Percentiles rank a stretch among this genome's conserved stretches.
Evolutionary conservation across 2,888 invertebrate genomes (phyloP).

Genomic region (Thereva unica): DNA sequence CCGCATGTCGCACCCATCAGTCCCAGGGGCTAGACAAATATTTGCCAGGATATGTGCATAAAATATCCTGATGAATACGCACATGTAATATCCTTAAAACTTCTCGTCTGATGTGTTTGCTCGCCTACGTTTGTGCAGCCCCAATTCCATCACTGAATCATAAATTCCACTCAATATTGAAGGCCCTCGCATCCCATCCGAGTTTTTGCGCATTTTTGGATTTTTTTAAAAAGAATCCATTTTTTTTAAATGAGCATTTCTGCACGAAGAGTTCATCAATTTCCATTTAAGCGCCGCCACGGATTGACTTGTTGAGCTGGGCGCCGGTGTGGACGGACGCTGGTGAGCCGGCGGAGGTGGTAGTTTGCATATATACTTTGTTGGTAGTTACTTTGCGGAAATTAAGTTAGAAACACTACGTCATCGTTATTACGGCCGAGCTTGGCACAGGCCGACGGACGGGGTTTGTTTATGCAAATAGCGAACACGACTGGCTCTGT

Average conservation of each 20-base stretch:
- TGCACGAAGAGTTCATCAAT: constrained; percentile 24
- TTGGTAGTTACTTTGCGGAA: constrained; percentile 28
- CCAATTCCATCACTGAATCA: constrained; percentile 27
- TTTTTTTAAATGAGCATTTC: constrained; percentile 8
- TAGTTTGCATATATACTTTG: background rate
- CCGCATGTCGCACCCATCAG: constrained; percentile 7
- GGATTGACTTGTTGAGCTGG: no score
- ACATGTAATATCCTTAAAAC: constrained; percentile 34
- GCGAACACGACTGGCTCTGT: constrained; percentile 9
- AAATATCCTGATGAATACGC: constrained; percentile 26
- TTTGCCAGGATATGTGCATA: constrained; percentile 27
- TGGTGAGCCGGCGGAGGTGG: no score
- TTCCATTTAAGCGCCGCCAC: constrained; percentile 22
- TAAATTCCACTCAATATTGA: constrained; percentile 24
- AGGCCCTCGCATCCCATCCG: background rate
- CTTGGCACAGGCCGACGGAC: constrained; percentile 4
- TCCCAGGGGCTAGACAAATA: constrained; percentile 28
- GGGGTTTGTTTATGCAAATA: constrained; percentile 33
- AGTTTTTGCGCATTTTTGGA: background rate
- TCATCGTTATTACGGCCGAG: constrained; percentile 22
- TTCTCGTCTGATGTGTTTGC: constrained; percentile 15
- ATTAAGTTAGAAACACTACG: constrained; percentile 30
- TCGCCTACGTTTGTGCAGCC: constrained; percentile 8
- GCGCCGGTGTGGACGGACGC: no score
- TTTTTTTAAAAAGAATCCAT: background rate